Evolutionary conservation across 2,113 vertebrate genomes (phyloP).

Genomic region (Cavia porcellus): DNA sequence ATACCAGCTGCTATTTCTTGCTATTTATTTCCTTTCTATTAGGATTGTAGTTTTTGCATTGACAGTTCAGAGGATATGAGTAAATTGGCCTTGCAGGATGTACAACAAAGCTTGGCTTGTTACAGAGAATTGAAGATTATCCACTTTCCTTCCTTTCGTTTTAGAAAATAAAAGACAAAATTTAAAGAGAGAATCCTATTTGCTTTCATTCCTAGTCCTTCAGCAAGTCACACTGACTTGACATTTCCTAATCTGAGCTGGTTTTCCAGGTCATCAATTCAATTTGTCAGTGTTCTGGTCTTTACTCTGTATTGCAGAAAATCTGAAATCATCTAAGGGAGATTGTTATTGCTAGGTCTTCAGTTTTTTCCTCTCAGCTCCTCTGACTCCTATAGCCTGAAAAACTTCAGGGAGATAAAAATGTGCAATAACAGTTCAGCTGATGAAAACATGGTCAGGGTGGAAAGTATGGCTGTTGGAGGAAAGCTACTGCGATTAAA

Average conservation of each 20-base stretch:
- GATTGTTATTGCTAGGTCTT: neutral
- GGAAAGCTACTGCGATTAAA: neutral
- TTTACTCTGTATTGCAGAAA: neutral
- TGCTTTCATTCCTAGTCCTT: neutral
- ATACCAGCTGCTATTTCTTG: neutral
- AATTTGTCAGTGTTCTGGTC: neutral
- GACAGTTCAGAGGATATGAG: neutral
- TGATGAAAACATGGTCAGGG: neutral
- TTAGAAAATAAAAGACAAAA: conserved; percentile 16
- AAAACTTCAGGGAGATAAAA: neutral
- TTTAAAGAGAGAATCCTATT: neutral
- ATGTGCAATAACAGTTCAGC: accelerated
- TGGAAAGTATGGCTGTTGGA: neutral
- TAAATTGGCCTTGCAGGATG: neutral
- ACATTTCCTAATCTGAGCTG: neutral
- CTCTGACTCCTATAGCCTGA: neutral
- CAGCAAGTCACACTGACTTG: neutral
- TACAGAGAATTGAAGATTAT: neutral
- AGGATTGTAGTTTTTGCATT: neutral
- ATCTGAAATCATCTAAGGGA: neutral
- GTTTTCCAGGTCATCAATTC: neutral
- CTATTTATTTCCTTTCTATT: conserved; percentile 41
- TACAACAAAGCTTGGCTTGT: neutral
- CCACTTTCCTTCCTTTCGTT: neutral
- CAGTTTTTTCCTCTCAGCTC: neutral